Evolutionary conservation across 2,888 invertebrate species (phyloP).

Genomic region (Apamea monoglypha): DNA sequence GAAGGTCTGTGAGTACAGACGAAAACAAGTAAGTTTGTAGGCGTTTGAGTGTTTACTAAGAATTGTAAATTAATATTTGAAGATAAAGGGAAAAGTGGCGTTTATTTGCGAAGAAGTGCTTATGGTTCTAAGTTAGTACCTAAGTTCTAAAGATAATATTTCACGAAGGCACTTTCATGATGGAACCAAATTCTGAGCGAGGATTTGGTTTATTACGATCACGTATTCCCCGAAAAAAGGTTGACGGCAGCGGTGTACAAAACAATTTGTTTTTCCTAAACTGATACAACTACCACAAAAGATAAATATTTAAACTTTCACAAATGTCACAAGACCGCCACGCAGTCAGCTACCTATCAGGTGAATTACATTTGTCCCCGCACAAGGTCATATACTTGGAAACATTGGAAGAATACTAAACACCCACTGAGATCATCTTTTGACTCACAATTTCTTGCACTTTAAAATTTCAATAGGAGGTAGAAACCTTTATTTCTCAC

Average conservation of each 20-base stretch:
- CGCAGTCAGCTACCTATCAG: slow-evolving; percentile 7
- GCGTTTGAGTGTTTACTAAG: background rate
- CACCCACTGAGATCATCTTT: slow-evolving; percentile 39
- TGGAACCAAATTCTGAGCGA: background rate
- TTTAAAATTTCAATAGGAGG: slow-evolving; percentile 20
- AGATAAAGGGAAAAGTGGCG: background rate
- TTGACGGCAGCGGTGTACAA: too few species aligned
- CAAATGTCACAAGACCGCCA: background rate
- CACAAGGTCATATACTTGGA: slow-evolving; percentile 38
- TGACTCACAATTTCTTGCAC: slow-evolving; percentile 32
- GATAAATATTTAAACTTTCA: background rate
- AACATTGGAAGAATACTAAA: slow-evolving; percentile 50
- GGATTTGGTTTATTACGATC: background rate
- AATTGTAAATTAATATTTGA: slow-evolving; percentile 1
- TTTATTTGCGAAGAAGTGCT: background rate
- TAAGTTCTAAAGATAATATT: slow-evolving; percentile 9
- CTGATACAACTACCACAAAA: background rate
- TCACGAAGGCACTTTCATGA: background rate
- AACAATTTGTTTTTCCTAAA: background rate
- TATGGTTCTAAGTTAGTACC: too few species aligned
- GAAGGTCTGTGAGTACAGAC: slow-evolving; percentile 24
- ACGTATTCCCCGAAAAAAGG: background rate
- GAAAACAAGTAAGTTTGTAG: slow-evolving; percentile 5
- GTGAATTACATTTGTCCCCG: slow-evolving; percentile 40
- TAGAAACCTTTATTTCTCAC: background rate